phyloP scores from a whole-genome alignment of 2,797 vertebrate species.

The Chelidonichthys spinosus region DNA sequence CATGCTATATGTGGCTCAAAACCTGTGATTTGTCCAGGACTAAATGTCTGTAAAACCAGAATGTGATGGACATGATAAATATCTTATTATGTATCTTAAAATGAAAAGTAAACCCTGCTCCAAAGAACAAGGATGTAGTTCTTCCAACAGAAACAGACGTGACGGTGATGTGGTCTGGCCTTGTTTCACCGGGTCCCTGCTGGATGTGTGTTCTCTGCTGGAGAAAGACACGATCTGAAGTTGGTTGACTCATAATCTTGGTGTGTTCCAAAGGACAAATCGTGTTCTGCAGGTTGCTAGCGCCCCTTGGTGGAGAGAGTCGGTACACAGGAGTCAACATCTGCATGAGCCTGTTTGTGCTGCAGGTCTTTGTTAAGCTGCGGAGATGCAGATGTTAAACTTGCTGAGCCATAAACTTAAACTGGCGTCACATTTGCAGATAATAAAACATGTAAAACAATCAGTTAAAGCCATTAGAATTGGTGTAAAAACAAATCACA shows the following conservation, averaged over 20 bases:
- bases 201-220: slow-evolving; percentile 21
- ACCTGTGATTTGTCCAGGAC: no score
- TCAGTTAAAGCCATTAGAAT: background rate
- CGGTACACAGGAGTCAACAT: background rate
- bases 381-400: background rate
- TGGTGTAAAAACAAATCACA: no score
- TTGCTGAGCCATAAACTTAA: background rate
- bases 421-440: background rate
- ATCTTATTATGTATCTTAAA: no score
- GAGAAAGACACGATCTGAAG: slow-evolving; percentile 51
- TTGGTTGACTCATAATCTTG: slow-evolving; percentile 62
- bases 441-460: background rate
- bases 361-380: background rate
- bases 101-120: no score
- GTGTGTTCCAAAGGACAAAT: slow-evolving; percentile 36
- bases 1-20: no score
- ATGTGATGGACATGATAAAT: no score
- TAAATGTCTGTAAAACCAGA: no score
- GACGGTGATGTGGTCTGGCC: slow-evolving; percentile 14
- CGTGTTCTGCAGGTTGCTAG: slow-evolving; percentile 21
- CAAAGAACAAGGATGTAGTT: no score
- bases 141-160: background rate
- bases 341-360: background rate
- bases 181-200: slow-evolving; percentile 17
- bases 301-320: slow-evolving; percentile 63